Percentiles rank a stretch among this genome's conserved stretches.
Evolutionary conservation across 2,113 vertebrate genomes (phyloP).

Genomic region (Cavia aperea): DNA sequence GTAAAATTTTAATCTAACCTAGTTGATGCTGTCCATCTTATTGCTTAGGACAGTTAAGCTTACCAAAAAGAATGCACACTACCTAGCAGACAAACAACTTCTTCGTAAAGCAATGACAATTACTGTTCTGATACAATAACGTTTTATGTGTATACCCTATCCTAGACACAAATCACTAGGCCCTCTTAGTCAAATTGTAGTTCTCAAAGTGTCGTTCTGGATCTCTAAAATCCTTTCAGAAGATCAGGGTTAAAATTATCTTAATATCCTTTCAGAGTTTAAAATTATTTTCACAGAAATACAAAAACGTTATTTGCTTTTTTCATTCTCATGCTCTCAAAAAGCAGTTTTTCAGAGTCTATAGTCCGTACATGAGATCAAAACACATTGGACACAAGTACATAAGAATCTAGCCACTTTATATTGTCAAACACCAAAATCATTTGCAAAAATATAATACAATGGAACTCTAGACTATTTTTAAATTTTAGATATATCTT

Average conservation of each 20-base stretch:
- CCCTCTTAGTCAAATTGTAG: not conserved
- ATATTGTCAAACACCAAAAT: not conserved
- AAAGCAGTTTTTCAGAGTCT: not conserved
- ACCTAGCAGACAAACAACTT: not conserved
- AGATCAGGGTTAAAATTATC: not conserved
- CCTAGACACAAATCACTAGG: not conserved
- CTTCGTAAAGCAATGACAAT: conserved; percentile 8
- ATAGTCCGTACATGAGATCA: not conserved
- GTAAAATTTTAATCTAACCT: not conserved
- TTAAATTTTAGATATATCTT: not conserved
- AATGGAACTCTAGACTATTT: not conserved
- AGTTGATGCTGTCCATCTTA: not conserved
- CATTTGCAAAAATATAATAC: not conserved
- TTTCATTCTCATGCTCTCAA: not conserved
- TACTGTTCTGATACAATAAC: not conserved
- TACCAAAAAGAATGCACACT: not conserved
- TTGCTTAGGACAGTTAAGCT: not conserved
- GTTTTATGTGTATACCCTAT: not conserved
- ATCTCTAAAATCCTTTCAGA: not conserved
- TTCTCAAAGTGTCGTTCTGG: conserved; percentile 3
- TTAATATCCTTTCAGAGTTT: not conserved
- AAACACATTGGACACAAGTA: not conserved
- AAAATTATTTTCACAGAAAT: conserved; percentile 14
- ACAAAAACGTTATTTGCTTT: conserved; percentile 29
- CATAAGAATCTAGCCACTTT: not conserved